Base-by-base conservation (phyloP, 2,113 vertebrate species). In the Etia nguti region DNA sequence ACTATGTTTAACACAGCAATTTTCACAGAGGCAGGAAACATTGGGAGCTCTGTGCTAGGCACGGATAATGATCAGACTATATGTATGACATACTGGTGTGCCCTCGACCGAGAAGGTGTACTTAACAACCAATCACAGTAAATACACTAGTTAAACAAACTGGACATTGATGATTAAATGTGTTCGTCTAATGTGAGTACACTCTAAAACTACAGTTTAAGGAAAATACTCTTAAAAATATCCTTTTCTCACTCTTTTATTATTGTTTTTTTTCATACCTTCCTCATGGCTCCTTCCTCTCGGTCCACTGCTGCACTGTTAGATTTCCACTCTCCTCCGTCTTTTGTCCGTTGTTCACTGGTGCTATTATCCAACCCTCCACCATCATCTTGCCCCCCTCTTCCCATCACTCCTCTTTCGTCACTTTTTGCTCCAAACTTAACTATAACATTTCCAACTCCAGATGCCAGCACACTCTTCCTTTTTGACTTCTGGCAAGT, bases 401-500 rank as follows among this genome's bases (percentile, higher is more conserved):
- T 96, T 81, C 92, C 93, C 41, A 94, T 93, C 34, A 91, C 97
- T 20, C 94, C 96, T 46, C 91, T 96, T 20, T 96, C 97, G 1
- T 84, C 92, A 4, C 92, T 90, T 12, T 96, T 96, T 8, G 96
- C 96, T 2, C 96, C 97, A 79, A 99, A 98, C 88, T 97, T 98
- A 56, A 99, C 98, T 6, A 96, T 95, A 81, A 99, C 92, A 0
- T 79, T 97, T n/a, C 98, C 98, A 7, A 97, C 96, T 1, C 98
- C 99, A 16, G 97, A 96, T 0, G 98, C 98, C 68, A 99, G 95
- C 4, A 98, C 94, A 6, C 98, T 99, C 94, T 99, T 99, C 84
- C 98, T 92, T 95, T 99, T 99, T 15, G 97, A 98, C 92, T 99
- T 99, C 96, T 99, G 98, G 54, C 98, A 99, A 0, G 97, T 96